These are phyloP conservation scores for Drosophila diplacantha DNA, from an alignment of 2,888 invertebrate genomes.

Conservation along the genomic window DNA sequence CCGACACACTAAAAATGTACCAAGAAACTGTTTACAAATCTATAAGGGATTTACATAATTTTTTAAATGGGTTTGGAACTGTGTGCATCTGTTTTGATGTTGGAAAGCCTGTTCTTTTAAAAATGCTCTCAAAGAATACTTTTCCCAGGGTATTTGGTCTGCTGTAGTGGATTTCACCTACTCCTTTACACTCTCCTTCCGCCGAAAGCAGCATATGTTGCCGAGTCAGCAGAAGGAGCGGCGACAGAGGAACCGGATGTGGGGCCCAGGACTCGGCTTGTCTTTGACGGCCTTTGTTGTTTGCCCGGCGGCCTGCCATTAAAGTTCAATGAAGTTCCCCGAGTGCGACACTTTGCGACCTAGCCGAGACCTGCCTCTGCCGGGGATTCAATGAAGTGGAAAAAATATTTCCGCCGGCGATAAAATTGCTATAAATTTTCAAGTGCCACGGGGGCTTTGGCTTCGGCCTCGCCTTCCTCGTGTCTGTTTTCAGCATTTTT, in stretches of 20 bases:
- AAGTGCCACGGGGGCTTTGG: slow-evolving; percentile 44
- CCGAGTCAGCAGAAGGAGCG: slow-evolving; percentile 5
- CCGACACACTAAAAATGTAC: not conserved
- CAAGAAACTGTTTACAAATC: not conserved
- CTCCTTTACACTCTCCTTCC: not conserved
- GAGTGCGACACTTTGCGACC: slow-evolving; percentile 50
- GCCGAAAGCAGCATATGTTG: slow-evolving; percentile 30
- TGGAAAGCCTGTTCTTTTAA: not conserved
- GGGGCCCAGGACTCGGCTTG: slow-evolving; percentile 27
- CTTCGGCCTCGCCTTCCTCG: slow-evolving; percentile 15
- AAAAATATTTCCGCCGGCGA: slow-evolving; percentile 64
- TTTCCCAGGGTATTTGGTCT: slow-evolving; percentile 1
- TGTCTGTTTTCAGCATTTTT: slow-evolving; percentile 24
- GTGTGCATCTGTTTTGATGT: not conserved
- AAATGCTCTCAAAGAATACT: not conserved
- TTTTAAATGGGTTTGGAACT: slow-evolving; percentile 2
- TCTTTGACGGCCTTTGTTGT: slow-evolving; percentile 35
- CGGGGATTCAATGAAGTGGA: slow-evolving; percentile 61
- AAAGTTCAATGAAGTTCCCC: slow-evolving; percentile 67
- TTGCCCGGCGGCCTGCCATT: slow-evolving; percentile 51
- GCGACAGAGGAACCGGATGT: slow-evolving; percentile 39
- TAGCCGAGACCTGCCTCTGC: slow-evolving; percentile 20
- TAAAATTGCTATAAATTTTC: slow-evolving; percentile 66
- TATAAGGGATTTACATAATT: not conserved
- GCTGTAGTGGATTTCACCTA: not conserved